Evolutionary conservation across 2,888 invertebrate genomes (phyloP), one percentile per base, ranked within the genome.

Genomic region (Cataglyphis livida): DNA sequence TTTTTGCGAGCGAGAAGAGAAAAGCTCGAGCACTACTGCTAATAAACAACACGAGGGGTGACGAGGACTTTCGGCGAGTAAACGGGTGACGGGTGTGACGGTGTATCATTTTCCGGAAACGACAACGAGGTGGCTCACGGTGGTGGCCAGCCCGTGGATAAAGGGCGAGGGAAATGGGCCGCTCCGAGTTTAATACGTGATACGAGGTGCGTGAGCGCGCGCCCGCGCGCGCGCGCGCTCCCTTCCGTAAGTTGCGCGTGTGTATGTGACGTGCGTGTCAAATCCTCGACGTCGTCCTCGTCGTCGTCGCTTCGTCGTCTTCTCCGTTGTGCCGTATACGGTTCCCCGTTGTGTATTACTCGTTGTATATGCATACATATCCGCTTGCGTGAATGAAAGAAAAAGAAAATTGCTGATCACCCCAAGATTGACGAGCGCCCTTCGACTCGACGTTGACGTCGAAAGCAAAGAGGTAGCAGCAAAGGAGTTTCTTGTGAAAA

Each of bases 101-200:
- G 78, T 66, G 81, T 57, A 38, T 74, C 64, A 75, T 66, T 35
- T 41, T 74, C 25, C 57, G 66, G 54, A 38, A 38, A 79, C 78
- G 82, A 85, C 62, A 75, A 54, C 68, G 48, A 87, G 88, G 88
- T 88, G 86, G 84, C 68, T 87, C 71, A 81, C 83, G 70, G 84
- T 28, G 66, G 65, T 76, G 66, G 32, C 51, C 89, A 76, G 85
- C 81, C 87, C 79, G 71, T 82, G 86, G 84, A 85, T 89, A 88
- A 90, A 90, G 89, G 89, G 87, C 88, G 86, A 89, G 81, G 81
- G 84, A 91, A 91, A 91, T 90, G 91, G 91, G 91, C 89, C 90
- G 90, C 86, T 85, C 88, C 90, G 88, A 84, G 87, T 88, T 91
- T 90, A 59, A 78, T 78, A 92, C 91, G 91, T 91, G 92, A 91